Evolutionary conservation across 2,888 invertebrate species (phyloP).

Genomic region (Drosophila melanosoma): DNA sequence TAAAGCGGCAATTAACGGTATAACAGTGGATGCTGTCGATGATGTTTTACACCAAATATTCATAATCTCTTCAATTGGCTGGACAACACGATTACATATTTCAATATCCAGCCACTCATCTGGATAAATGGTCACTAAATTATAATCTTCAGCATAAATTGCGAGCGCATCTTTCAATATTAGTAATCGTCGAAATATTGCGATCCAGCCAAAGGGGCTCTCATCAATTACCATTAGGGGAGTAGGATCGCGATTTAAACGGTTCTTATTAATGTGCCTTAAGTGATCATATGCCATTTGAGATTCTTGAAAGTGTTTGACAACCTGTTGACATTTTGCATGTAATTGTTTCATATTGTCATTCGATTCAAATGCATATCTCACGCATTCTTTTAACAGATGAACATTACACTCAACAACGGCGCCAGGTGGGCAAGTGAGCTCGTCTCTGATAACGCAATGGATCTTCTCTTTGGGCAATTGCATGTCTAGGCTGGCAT

Average conservation of each 20-base stretch:
- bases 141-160: constrained; percentile 56
- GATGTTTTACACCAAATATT: constrained; percentile 51
- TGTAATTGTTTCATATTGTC: constrained; percentile 47
- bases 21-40: constrained; percentile 55
- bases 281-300: constrained; percentile 46
- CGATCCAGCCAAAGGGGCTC: constrained; percentile 39
- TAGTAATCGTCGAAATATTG: constrained; percentile 38
- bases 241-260: constrained; percentile 30
- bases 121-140: constrained; percentile 53
- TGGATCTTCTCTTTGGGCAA: constrained; percentile 46
- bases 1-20: constrained; percentile 61
- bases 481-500: constrained; percentile 21
- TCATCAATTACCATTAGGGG: constrained; percentile 7
- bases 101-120: constrained; percentile 67
- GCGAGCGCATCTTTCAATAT: constrained; percentile 55
- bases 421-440: constrained; percentile 16
- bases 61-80: constrained; percentile 64
- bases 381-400: constrained; percentile 47
- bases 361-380: constrained; percentile 52
- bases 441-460: constrained; percentile 54
- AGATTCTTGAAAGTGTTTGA: constrained; percentile 49
- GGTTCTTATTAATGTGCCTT: constrained; percentile 53
- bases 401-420: constrained; percentile 45
- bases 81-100: constrained; percentile 58
- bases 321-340: constrained; percentile 53